Percentiles rank a stretch among this genome's conserved stretches.
These are phyloP conservation scores for Bombus sylvicola DNA, from an alignment of 1,140 invertebrate species.

Conservation along the genomic window DNA sequence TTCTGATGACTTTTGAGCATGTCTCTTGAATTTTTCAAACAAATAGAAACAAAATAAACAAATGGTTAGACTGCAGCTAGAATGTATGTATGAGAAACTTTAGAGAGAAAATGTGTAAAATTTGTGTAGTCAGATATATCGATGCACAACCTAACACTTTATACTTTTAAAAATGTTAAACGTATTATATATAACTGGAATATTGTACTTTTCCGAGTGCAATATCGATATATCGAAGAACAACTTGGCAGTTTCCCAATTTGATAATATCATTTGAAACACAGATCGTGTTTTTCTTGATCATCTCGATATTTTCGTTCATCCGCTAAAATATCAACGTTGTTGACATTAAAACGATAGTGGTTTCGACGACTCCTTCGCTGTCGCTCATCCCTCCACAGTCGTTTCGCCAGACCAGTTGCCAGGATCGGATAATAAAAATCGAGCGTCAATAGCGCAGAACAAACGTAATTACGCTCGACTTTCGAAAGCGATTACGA, in stretches of 20 bases:
- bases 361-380: neutral
- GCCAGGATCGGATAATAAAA: slow-evolving; percentile 53
- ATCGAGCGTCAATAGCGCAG: slow-evolving; percentile 59
- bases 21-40: neutral
- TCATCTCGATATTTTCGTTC: neutral
- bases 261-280: neutral
- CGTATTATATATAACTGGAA: neutral
- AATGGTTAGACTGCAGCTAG: too few species aligned
- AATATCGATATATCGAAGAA: neutral
- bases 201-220: neutral
- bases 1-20: neutral
- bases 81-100: neutral
- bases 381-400: slow-evolving; percentile 22
- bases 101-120: neutral
- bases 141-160: neutral
- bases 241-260: neutral
- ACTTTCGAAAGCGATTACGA: slow-evolving; percentile 61
- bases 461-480: slow-evolving; percentile 66
- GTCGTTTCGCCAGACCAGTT: slow-evolving; percentile 1
- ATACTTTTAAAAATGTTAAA: neutral
- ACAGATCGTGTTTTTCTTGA: neutral
- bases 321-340: neutral
- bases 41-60: neutral
- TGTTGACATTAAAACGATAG: neutral
- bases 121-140: neutral